Percentiles rank a stretch among this genome's conserved stretches.
Evolutionary conservation across 2,888 invertebrate genomes (phyloP).

Genomic region (Nemapogon koenigi): DNA sequence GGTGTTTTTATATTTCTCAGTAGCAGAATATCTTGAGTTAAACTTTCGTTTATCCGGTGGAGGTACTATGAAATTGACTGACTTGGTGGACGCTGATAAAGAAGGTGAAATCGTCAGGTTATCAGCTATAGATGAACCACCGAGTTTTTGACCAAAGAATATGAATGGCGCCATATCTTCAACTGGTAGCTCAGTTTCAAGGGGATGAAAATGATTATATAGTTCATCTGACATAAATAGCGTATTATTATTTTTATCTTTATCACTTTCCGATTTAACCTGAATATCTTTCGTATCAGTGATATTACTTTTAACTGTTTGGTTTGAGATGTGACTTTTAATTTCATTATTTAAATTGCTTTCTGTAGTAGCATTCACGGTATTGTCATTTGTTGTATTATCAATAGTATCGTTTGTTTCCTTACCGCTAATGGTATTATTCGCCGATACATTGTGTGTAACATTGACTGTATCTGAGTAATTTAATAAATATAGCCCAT

Average conservation of each 20-base stretch:
- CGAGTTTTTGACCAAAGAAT: conserved; percentile 72
- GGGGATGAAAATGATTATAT: conserved; percentile 69
- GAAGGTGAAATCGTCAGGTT: conserved; percentile 53
- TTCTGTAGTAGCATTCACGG: conserved; percentile 27
- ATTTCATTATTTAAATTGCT: not conserved
- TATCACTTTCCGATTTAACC: conserved; percentile 38
- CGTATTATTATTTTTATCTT: conserved; percentile 52
- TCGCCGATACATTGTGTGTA: conserved; percentile 32
- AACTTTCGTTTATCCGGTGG: conserved; percentile 47
- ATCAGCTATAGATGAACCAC: conserved; percentile 39
- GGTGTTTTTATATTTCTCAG: conserved; percentile 52
- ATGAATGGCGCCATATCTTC: conserved; percentile 75
- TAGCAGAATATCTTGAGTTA: conserved; percentile 51
- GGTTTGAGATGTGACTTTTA: conserved; percentile 16
- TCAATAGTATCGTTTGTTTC: conserved; percentile 27
- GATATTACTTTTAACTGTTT: conserved; percentile 29
- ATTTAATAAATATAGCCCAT: conserved; percentile 55
- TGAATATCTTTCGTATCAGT: conserved; percentile 35
- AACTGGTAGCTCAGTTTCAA: conserved; percentile 67
- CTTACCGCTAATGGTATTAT: conserved; percentile 26
- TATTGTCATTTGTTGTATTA: conserved; percentile 11
- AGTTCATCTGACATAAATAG: conserved; percentile 67
- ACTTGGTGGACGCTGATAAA: conserved; percentile 53
- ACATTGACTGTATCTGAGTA: conserved; percentile 54
- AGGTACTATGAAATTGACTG: conserved; percentile 48